Base-by-base conservation (phyloP, 2,888 invertebrate species). In the Coleophora flavipennella region DNA sequence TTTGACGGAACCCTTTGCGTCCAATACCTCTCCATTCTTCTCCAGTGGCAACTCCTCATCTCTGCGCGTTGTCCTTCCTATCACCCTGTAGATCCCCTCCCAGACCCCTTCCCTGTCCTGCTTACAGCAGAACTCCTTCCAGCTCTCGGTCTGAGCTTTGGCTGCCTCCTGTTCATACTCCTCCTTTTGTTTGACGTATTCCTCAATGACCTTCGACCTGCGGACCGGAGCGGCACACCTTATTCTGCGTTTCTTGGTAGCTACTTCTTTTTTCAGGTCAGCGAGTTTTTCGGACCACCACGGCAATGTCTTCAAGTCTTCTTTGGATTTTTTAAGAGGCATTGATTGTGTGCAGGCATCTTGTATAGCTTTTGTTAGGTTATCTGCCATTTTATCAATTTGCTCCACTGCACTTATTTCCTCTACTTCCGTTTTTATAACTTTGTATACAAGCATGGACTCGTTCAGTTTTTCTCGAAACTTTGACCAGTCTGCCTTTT, bases 151-250 rank as follows among this genome's bases (percentile, higher is more conserved):
- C 11, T 29, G 29, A 2, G 29, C 29, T 7, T 29, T 2, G 1
- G 4, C 10, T 2, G 29, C 29, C 1, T 10, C 29, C 3, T 4
- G 7, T 9, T 29, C 29, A 29, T 29, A 29, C 1, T 1, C 10
- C 1, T 29, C 29, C 2, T 29, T 29, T 29, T 29, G n/a, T 29
- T 29, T 29, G 9, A 29, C 9, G 11, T 29, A 29, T 10, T 29
- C 29, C 1, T 29, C 4, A 8, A 29, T 31, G 1, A 46, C 45
- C 8, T 8, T 33, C 46, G 48, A 49, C n/a, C 42, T 33, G 7
- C 29, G 29, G 9, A 2, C 29, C 1, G 29, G 29, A 9, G 29
- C 29, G 3, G 29, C 29, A 2, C 29, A 2, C 1, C 8, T 10
- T 1, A 29, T 29, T 10, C 29, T 10, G 7, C 29, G 29, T 1